Base-by-base conservation (phyloP, 2,797 vertebrate species). In the Erpetoichthys calabaricus region DNA sequence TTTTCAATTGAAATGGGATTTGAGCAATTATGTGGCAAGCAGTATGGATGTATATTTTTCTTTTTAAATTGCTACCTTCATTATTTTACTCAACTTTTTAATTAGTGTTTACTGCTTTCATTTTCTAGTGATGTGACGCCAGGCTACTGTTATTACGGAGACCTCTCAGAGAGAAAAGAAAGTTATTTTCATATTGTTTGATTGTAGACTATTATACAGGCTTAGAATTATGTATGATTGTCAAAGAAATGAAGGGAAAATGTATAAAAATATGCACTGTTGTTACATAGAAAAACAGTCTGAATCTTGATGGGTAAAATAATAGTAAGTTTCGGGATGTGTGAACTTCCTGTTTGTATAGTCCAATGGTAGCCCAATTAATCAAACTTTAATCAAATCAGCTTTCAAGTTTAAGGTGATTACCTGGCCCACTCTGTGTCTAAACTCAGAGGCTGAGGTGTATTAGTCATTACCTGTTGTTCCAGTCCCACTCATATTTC, bases 11-110 rank as follows among this genome's bases (percentile, higher is more conserved):
- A 25, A 53, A 53, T 53, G 25, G 43, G 52, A 53, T 53, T 53
- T 42, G 25, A 42, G 25, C 52, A 53, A 25, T 25, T 53, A 53
- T 53, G 5, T 25, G 9, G 9, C 51, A 52, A 52, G 41, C 25
- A 53, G 25, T 25, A 53, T 53, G 25, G 25, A 25, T 53, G 52
- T 25, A 53, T 53, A 53, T 53, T 53, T 53, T 42, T 42, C n/a
- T 53, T 53, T 53, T 53, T 41, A 53, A 53, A 53, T 53, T 53
- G 52, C 52, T 42, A 53, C 52, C 52, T 53, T 25, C 52, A 25
- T 53, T 53, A 53, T 53, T 53, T 25, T 42, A 53, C 52, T 2
- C 41, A 7, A n/a, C 41, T 53, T 41, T 42, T 53, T 53, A 51
- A 51, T 51, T 51, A 51, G 50, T 51, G 25, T 53, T 53, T 53